Percentiles rank a stretch among this genome's conserved stretches.
phyloP scores from a whole-genome alignment of 2,113 vertebrate species.

The Taurulus bubalis region DNA sequence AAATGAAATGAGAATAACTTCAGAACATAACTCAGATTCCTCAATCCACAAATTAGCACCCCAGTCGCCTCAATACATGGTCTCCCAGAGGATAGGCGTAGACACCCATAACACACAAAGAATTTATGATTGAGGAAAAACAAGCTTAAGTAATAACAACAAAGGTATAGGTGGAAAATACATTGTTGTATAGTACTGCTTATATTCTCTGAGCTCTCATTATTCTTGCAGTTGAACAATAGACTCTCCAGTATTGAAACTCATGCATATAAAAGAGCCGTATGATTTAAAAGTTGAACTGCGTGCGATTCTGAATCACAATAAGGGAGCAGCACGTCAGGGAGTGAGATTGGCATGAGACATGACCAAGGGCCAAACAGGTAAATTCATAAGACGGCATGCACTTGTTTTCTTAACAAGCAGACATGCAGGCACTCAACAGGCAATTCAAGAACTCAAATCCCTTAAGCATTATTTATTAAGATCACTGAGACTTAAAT shows the following conservation, averaged over 20 bases:
- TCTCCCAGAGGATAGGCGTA: background rate
- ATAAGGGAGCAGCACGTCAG: background rate
- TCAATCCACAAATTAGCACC: background rate
- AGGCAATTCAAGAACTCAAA: background rate
- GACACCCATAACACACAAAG: background rate
- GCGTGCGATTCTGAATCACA: slow-evolving; percentile 20
- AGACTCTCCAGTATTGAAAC: slow-evolving; percentile 6
- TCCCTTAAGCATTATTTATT: background rate
- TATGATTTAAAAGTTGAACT: slow-evolving; percentile 29
- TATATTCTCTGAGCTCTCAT: background rate
- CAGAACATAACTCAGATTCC: background rate
- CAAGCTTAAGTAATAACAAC: background rate
- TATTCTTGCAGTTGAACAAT: slow-evolving; percentile 6
- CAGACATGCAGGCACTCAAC: background rate
- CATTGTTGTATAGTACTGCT: background rate
- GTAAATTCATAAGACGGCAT: background rate
- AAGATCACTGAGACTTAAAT: background rate
- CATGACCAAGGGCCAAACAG: background rate
- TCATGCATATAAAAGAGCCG: slow-evolving; percentile 46
- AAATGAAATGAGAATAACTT: background rate
- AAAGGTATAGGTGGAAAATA: slow-evolving; percentile 19
- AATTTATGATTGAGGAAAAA: background rate
- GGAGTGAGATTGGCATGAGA: slow-evolving; percentile 20
- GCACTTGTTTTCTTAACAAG: background rate
- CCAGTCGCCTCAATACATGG: background rate